Conservation (phyloP, 1,140 invertebrate genomes). For the Pinna nobilis region DNA sequence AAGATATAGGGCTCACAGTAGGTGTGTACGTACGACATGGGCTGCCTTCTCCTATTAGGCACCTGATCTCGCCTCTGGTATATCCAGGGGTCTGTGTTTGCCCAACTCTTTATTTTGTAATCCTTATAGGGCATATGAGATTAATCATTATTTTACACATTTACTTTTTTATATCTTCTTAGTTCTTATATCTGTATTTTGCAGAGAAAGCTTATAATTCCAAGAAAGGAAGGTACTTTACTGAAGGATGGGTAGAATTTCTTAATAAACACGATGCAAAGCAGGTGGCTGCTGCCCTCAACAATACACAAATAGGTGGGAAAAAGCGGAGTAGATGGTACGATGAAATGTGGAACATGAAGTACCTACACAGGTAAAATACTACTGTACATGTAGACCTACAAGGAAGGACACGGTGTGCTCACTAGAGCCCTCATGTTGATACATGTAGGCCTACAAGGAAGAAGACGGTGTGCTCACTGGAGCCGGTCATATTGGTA, state of each 20-base stretch:
- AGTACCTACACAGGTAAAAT: constrained; percentile 84
- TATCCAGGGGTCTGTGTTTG: too few relatives aligned
- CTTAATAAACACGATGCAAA: constrained; percentile 92
- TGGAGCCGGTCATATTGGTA: background rate
- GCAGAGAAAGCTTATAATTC: constrained; percentile 61
- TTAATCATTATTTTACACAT: background rate
- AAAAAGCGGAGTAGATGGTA: constrained; percentile 88
- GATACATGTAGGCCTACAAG: too few relatives aligned
- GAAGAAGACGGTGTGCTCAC: background rate
- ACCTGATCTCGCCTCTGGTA: too few relatives aligned
- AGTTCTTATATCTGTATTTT: constrained; percentile 14
- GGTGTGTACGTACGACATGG: too few relatives aligned
- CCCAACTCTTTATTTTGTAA: too few relatives aligned
- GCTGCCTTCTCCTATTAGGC: too few relatives aligned
- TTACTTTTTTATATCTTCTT: background rate
- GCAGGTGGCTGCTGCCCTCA: constrained; percentile 85
- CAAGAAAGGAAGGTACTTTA: constrained; percentile 80
- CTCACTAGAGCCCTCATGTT: too few relatives aligned
- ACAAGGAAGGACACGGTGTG: too few relatives aligned
- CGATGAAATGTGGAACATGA: constrained; percentile 95
- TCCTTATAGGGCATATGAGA: too few relatives aligned
- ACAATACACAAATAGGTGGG: constrained; percentile 91
- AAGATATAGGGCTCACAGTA: too few relatives aligned
- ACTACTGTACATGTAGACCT: background rate
- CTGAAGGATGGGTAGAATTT: constrained; percentile 98